These are phyloP conservation scores for Ochlodes sylvanus DNA, from an alignment of 2,888 invertebrate genomes.

Conservation along the genomic window DNA sequence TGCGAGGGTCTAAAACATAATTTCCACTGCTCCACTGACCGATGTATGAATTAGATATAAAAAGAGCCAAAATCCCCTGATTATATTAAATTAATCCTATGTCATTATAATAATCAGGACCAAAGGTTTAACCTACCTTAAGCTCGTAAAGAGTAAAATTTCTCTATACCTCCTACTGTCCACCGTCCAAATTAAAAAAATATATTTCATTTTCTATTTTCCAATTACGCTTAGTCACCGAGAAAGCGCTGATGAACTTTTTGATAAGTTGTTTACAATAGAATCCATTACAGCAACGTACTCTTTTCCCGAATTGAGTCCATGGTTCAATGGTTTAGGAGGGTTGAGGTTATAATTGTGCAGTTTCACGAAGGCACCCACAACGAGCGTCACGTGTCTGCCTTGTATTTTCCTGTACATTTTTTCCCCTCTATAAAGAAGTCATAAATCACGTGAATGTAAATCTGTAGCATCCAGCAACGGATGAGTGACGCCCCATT, in stretches of 20 bases:
- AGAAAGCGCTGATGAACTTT: not conserved
- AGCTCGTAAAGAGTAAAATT: no score
- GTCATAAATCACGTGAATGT: slow-evolving; percentile 83
- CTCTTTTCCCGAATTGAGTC: not conserved
- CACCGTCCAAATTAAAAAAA: no score
- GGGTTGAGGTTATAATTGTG: slow-evolving; percentile 27
- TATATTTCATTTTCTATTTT: no score
- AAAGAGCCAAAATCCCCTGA: no score
- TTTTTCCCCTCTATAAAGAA: slow-evolving; percentile 81
- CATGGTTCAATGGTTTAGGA: slow-evolving; percentile 1
- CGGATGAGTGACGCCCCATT: slow-evolving; percentile 83
- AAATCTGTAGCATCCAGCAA: slow-evolving; percentile 82
- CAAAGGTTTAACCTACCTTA: no score
- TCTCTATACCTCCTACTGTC: no score
- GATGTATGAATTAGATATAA: no score
- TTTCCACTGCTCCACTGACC: no score
- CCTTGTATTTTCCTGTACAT: slow-evolving; percentile 70
- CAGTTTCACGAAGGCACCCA: slow-evolving; percentile 28
- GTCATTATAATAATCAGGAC: no score
- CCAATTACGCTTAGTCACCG: no score
- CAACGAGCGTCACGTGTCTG: slow-evolving; percentile 47
- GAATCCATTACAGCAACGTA: not conserved
- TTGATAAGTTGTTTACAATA: not conserved
- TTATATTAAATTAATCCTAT: no score
- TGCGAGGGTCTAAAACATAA: no score